Evolutionary conservation across 2,113 vertebrate species (phyloP).

Genomic region (Aleadryas rufinucha): DNA sequence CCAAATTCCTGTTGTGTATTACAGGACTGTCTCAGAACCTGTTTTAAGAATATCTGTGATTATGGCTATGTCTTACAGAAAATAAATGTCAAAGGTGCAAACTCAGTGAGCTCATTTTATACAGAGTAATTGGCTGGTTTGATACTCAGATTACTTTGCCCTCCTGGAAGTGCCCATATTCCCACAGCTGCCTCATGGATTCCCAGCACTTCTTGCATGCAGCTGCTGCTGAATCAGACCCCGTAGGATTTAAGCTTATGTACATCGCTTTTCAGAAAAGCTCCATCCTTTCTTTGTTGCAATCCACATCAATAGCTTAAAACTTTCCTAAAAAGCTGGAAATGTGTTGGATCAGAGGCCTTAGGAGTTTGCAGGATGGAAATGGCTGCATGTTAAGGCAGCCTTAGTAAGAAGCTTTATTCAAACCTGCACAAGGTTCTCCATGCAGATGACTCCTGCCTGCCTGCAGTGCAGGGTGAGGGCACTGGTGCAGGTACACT

Average conservation of each 20-base stretch:
- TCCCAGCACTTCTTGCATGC: background rate
- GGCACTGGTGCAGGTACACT: background rate
- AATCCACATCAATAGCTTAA: background rate
- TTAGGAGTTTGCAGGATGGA: background rate
- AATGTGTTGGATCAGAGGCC: background rate
- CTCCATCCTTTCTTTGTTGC: background rate
- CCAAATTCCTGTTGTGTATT: background rate
- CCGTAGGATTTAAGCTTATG: background rate
- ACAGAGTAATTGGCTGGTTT: background rate
- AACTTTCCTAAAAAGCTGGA: background rate
- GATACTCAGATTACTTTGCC: background rate
- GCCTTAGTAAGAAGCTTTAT: background rate
- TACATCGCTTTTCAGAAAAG: background rate
- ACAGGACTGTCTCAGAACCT: background rate
- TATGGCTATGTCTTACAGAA: background rate
- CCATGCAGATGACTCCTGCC: background rate
- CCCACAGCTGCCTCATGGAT: background rate
- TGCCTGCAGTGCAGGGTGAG: background rate
- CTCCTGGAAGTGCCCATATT: background rate
- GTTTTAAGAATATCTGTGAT: background rate
- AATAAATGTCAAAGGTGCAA: background rate
- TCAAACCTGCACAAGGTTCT: background rate
- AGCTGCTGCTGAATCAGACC: constrained; percentile 10
- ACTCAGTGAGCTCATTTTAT: background rate
- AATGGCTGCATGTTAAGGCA: background rate